phyloP scores from a whole-genome alignment of 2,797 vertebrate species.

The Emydoidea blandingii region DNA sequence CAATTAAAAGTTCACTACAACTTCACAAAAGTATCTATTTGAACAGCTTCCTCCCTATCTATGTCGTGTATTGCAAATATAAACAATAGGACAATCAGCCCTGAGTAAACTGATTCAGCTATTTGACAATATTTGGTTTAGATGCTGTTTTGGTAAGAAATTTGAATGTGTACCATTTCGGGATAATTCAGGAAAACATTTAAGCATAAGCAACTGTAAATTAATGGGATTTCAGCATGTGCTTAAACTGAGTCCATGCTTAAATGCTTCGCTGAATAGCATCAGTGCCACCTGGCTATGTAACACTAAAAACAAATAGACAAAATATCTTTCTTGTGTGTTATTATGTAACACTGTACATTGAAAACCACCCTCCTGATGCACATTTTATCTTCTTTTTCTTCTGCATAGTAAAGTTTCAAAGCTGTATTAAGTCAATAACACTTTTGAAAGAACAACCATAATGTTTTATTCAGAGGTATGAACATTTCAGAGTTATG shows the following conservation, averaged over 20 bases:
- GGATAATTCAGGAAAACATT: neutral
- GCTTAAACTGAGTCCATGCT: neutral
- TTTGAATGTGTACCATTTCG: conserved; percentile 18
- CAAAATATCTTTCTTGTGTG: neutral
- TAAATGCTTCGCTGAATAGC: neutral
- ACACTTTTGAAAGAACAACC: too few species aligned
- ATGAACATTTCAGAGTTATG: too few species aligned
- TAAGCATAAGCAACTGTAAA: neutral
- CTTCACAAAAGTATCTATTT: neutral
- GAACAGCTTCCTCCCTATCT: too few species aligned
- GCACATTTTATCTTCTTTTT: neutral
- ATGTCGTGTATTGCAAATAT: neutral
- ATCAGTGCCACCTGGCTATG: too few species aligned
- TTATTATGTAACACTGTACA: neutral
- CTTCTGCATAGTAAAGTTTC: too few species aligned
- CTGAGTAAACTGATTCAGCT: neutral
- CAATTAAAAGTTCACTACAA: neutral
- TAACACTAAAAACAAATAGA: neutral
- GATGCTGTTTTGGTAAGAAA: neutral
- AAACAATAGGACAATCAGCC: neutral
- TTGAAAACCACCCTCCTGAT: neutral
- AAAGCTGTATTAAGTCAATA: too few species aligned
- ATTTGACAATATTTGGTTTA: conserved; percentile 17
- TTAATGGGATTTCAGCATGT: neutral
- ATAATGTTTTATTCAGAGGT: too few species aligned